A percentile compares a stretch with the other conserved stretches of the same genome.
phyloP scores from a whole-genome alignment of 2,888 invertebrate genomes.

The Hemaris fuciformis region DNA sequence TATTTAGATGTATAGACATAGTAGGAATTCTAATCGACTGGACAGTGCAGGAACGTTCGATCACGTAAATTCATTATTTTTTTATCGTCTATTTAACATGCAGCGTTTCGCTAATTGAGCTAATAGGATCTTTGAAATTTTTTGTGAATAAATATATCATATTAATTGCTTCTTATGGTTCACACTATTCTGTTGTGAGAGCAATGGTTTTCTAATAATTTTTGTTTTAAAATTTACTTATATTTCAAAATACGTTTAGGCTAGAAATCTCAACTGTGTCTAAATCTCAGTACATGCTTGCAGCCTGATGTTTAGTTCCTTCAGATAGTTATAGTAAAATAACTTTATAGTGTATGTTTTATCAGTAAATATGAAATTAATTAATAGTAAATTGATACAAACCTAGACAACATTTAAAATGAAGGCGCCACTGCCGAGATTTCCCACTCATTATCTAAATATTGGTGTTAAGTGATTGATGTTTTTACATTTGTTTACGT shows the following conservation, averaged over 20 bases:
- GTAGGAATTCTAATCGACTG: slow-evolving; percentile 2
- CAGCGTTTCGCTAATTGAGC: slow-evolving; percentile 4
- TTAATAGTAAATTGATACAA: not conserved
- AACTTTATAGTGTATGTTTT: too few relatives aligned
- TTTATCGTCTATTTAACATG: slow-evolving; percentile 7
- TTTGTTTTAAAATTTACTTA: too few relatives aligned
- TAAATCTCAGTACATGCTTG: too few relatives aligned
- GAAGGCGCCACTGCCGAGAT: slow-evolving; percentile 25
- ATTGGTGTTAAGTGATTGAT: slow-evolving; percentile 53
- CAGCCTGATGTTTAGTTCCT: too few relatives aligned
- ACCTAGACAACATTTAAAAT: slow-evolving; percentile 3
- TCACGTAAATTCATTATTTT: slow-evolving; percentile 6
- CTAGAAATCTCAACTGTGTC: too few relatives aligned
- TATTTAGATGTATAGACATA: slow-evolving; percentile 41
- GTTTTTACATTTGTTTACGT: slow-evolving; percentile 54
- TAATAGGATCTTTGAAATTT: not conserved
- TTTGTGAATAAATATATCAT: not conserved
- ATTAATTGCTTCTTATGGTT: not conserved
- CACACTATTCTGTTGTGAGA: not conserved
- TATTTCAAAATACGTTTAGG: too few relatives aligned
- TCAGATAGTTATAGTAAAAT: too few relatives aligned
- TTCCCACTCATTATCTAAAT: slow-evolving; percentile 43
- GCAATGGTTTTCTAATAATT: not conserved
- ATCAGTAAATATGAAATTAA: not conserved
- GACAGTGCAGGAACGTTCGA: not conserved